Evolutionary conservation across 2,888 invertebrate genomes (phyloP).

Genomic region (Blastobasis lacticolella): DNA sequence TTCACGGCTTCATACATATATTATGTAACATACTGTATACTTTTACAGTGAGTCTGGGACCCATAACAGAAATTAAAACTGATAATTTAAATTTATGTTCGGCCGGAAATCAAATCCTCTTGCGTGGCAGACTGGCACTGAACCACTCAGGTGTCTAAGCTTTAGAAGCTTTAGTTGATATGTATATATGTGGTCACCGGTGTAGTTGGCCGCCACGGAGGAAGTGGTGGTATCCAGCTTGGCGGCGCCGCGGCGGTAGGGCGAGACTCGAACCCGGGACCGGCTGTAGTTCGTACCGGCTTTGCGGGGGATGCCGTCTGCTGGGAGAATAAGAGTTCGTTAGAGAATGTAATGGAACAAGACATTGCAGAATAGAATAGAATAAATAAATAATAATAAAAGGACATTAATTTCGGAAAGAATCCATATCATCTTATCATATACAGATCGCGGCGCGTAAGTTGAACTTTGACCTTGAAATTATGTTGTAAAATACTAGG

Average conservation of each 20-base stretch:
- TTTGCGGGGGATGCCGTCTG: slow-evolving; percentile 37
- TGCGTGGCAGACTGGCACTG: too few relatives aligned
- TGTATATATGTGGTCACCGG: slow-evolving; percentile 30
- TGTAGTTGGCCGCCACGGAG: slow-evolving; percentile 56
- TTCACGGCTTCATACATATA: too few relatives aligned
- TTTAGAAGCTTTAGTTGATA: too few relatives aligned
- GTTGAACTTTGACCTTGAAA: neutral
- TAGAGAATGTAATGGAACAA: slow-evolving; percentile 33
- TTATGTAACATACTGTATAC: too few relatives aligned
- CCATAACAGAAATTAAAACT: too few relatives aligned
- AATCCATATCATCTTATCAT: neutral
- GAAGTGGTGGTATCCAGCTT: slow-evolving; percentile 42
- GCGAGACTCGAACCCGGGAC: slow-evolving; percentile 64
- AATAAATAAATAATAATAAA: neutral
- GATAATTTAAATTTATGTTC: too few relatives aligned
- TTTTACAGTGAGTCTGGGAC: too few relatives aligned
- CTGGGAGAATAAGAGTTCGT: slow-evolving; percentile 11
- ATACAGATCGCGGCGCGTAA: neutral
- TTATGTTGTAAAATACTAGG: neutral
- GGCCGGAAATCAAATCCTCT: too few relatives aligned
- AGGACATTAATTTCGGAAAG: neutral
- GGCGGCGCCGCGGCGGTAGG: slow-evolving; percentile 52
- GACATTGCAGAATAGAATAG: slow-evolving; percentile 24
- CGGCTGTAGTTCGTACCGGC: slow-evolving; percentile 59
- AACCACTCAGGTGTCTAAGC: too few relatives aligned